These are phyloP conservation scores for Prietella phreatophila DNA, from an alignment of 2,113 vertebrate species.

Conservation along the genomic window DNA sequence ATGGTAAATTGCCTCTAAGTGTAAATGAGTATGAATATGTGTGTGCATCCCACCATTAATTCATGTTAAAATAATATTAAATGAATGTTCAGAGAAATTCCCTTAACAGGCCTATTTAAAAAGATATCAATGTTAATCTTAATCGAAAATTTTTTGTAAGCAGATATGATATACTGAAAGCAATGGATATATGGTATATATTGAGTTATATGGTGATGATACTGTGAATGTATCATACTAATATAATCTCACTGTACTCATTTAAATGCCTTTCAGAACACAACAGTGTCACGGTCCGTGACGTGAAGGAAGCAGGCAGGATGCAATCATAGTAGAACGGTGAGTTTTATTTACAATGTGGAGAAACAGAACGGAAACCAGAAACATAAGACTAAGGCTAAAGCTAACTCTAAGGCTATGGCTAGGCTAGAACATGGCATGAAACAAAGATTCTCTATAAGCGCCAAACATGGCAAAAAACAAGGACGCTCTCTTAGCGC, in stretches of 20 bases:
- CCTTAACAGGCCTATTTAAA: not conserved
- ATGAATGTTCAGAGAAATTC: not conserved
- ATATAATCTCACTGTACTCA: not conserved
- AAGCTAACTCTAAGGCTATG: too few relatives aligned
- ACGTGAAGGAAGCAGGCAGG: too few relatives aligned
- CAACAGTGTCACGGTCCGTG: too few relatives aligned
- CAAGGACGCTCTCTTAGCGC: too few relatives aligned
- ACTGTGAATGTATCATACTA: not conserved
- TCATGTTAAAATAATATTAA: not conserved
- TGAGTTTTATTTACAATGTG: too few relatives aligned
- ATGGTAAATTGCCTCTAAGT: not conserved
- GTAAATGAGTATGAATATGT: not conserved
- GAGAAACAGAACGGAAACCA: too few relatives aligned
- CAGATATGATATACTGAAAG: not conserved
- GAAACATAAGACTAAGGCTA: too few relatives aligned
- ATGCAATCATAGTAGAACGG: too few relatives aligned
- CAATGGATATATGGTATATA: not conserved
- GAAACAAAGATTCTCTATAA: too few relatives aligned
- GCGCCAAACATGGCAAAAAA: too few relatives aligned
- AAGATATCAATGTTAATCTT: too few relatives aligned
- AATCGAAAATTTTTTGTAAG: not conserved
- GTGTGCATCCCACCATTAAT: not conserved
- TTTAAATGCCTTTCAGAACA: not conserved
- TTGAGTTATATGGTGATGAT: not conserved
- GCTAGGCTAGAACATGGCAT: too few relatives aligned